Evolutionary conservation across 64 coral and sea anemone genomes (phyloP), one percentile per base, ranked within the genome.

Genomic region (Stichodactyla mertensii): DNA sequence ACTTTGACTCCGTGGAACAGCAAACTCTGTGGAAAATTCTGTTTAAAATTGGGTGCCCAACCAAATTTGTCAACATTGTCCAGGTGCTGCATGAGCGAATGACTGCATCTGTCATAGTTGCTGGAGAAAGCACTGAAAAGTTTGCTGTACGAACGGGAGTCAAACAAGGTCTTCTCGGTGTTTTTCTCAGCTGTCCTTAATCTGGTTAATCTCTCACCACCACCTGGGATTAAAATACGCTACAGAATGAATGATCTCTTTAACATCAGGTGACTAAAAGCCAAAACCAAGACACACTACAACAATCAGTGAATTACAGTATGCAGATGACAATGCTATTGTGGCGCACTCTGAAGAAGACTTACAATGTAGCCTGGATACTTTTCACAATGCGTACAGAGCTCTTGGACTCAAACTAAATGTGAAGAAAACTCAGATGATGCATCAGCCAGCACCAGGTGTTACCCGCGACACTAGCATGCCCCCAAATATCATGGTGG

Each of bases 241-340:
- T 45, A 45, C 36, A 45, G 0, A 45, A 2, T 45, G 36, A 45
- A 45, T 45, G 36, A 45, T 45, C 83, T 85, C 16, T 85, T 85
- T 27, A 85, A 85, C 20, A 23, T 61, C 14, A 16, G 83, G 8
- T 16, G 55, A 16, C 83, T 61, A 7, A n/a, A 60, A 27, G 83
- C 57, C 27, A 31, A 27, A 61, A 85, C 20, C 51, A 85, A 59
- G 57, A 52, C 51, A 5, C 10, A 24, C 2, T 28, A 27, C 26
- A 28, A 54, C 52, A 11, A 28, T 85, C 18, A 59, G 22, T 9
- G 20, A 85, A 55, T 23, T 85, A 55, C 57, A 61, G 83, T 85
- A 61, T 24, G 55, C 83, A 16, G 83, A 85, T 54, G 57, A 85
- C 83, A 61, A 28, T 13, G 18, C 83, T n/a, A 24, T 85, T 7